phyloP scores from a whole-genome alignment of 2,888 invertebrate genomes.

The Xestia c-nigrum region DNA sequence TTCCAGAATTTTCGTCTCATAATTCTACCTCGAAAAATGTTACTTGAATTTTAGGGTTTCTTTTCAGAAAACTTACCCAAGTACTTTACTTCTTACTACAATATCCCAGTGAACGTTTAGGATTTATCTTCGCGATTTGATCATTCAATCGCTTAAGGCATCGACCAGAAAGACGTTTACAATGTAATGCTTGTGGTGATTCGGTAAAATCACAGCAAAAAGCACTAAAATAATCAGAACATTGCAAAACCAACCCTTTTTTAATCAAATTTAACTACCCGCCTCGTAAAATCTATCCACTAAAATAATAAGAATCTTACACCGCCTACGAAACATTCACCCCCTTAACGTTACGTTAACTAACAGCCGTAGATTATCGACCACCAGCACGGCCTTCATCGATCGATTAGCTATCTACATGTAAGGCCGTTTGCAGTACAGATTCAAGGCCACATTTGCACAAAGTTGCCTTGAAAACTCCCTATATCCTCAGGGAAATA shows the following conservation, averaged over 20 bases:
- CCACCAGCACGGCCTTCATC: constrained; percentile 17
- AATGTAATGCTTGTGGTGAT: neutral
- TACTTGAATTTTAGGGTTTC: constrained; percentile 22
- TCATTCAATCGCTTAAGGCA: neutral
- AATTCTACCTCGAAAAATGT: constrained; percentile 21
- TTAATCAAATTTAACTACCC: neutral
- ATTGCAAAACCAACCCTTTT: neutral
- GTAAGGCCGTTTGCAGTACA: constrained; percentile 21
- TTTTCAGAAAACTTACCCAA: constrained; percentile 3
- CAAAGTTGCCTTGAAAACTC: constrained; percentile 11
- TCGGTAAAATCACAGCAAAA: neutral
- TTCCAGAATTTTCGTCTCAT: constrained; percentile 33
- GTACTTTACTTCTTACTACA: constrained; percentile 10
- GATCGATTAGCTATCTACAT: constrained; percentile 13
- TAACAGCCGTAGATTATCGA: constrained; percentile 5
- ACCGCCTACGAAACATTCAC: neutral
- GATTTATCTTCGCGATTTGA: neutral
- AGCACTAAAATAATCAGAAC: neutral
- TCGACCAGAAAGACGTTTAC: too few relatives aligned
- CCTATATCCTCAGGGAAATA: neutral
- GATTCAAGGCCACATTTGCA: constrained; percentile 33
- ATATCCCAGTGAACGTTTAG: neutral
- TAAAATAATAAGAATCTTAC: neutral
- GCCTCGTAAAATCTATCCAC: neutral
- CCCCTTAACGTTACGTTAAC: neutral